phyloP scores from a whole-genome alignment of 2,113 vertebrate genomes.

The Ameiurus melas region DNA sequence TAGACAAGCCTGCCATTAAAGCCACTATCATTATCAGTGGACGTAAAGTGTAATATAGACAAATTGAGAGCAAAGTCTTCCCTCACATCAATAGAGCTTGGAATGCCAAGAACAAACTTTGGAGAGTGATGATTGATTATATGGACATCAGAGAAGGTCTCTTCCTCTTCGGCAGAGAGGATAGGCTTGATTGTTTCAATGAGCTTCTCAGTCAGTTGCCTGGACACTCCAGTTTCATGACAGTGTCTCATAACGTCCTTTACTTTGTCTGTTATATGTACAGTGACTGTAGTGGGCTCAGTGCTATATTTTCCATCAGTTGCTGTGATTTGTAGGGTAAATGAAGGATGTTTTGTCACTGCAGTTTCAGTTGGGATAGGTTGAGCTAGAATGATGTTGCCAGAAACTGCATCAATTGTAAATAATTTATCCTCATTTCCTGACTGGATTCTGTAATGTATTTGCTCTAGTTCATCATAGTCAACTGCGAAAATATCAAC shows the following conservation, averaged over 20 bases:
- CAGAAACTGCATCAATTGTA: constrained; percentile 79
- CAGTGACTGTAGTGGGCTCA: constrained; percentile 78
- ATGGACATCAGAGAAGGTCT: constrained; percentile 79
- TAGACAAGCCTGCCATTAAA: constrained; percentile 88
- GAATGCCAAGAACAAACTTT: constrained; percentile 80
- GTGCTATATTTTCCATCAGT: constrained; percentile 84
- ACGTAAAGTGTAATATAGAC: constrained; percentile 79
- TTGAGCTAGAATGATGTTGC: constrained; percentile 76
- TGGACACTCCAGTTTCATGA: constrained; percentile 83
- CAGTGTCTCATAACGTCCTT: constrained; percentile 75
- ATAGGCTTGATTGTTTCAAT: constrained; percentile 83
- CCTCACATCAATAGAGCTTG: constrained; percentile 81
- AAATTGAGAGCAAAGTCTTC: constrained; percentile 79
- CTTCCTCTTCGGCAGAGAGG: constrained; percentile 76
- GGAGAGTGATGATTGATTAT: constrained; percentile 85
- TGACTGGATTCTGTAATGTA: constrained; percentile 82
- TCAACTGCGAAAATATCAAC: constrained; percentile 86
- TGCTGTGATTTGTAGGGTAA: constrained; percentile 82
- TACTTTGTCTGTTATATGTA: constrained; percentile 77
- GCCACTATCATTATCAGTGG: constrained; percentile 81
- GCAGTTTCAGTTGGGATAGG: constrained; percentile 69
- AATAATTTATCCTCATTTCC: constrained; percentile 88
- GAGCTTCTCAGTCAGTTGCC: constrained; percentile 83
- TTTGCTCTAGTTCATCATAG: constrained; percentile 87
- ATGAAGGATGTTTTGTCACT: constrained; percentile 61